These are phyloP conservation scores for Cerceris rybyensis DNA, from an alignment of 2,888 invertebrate species.

Conservation along the genomic window DNA sequence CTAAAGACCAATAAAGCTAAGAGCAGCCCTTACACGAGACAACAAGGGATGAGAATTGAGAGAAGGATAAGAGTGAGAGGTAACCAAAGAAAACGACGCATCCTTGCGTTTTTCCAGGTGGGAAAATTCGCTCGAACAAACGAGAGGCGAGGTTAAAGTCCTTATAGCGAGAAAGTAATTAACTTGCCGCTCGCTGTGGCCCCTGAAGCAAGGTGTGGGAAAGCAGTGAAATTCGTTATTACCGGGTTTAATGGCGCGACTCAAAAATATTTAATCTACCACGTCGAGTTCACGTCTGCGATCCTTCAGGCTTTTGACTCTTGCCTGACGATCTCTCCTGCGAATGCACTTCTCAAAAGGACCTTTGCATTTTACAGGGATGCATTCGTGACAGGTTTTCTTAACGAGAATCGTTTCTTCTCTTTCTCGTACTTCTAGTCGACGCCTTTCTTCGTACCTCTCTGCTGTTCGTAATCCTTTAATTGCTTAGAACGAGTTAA, in stretches of 20 bases:
- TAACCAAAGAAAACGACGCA: conserved; percentile 29
- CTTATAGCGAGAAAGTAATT: conserved; percentile 67
- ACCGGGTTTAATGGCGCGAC: conserved; percentile 63
- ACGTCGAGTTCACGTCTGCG: conserved; percentile 34
- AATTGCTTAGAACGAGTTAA: not conserved
- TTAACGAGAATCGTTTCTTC: conserved; percentile 10
- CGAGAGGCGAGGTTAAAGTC: conserved; percentile 61
- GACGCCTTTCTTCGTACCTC: not conserved
- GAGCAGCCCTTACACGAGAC: conserved; percentile 37
- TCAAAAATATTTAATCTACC: conserved; percentile 69
- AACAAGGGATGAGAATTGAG: conserved; percentile 36
- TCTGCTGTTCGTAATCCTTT: not conserved
- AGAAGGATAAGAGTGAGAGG: conserved; percentile 41
- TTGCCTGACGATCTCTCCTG: conserved; percentile 6
- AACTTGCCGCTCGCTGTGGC: conserved; percentile 49
- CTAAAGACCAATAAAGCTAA: conserved; percentile 69
- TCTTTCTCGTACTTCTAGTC: not conserved
- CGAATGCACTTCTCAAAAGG: conserved; percentile 26
- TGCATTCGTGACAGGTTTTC: conserved; percentile 27
- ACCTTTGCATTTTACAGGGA: conserved; percentile 27
- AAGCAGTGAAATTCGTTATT: conserved; percentile 68
- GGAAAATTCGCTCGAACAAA: conserved; percentile 60
- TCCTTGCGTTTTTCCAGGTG: conserved; percentile 38
- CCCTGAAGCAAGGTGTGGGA: conserved; percentile 3
- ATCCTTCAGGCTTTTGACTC: conserved; percentile 39